A percentile compares a stretch with the other conserved stretches of the same genome.
These are phyloP conservation scores for Himantopus leucocephalus DNA, from an alignment of 2,113 vertebrate species.

Conservation along the genomic window DNA sequence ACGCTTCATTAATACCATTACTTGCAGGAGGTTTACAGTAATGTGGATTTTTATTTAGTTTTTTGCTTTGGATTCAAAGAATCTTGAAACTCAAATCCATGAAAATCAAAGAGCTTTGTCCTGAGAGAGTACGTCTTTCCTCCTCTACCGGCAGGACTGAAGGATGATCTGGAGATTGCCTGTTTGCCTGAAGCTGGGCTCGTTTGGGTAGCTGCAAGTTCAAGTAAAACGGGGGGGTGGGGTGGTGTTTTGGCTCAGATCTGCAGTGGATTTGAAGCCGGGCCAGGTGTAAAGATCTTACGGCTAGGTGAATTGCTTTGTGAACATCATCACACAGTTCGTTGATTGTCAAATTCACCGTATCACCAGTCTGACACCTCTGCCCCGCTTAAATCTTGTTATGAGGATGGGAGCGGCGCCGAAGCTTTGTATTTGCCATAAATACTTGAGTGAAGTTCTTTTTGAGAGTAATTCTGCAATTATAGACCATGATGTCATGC, in stretches of 20 bases:
- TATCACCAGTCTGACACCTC: not conserved
- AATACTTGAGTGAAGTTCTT: conserved; percentile 17
- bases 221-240: not conserved
- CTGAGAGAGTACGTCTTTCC: not conserved
- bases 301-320: conserved; percentile 1
- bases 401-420: not conserved
- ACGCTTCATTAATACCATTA: not conserved
- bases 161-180: not conserved
- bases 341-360: conserved; percentile 22
- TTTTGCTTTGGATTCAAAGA: not conserved
- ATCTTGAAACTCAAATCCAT: not conserved
- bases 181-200: not conserved
- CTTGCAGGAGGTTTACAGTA: not conserved
- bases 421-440: conserved; percentile 20
- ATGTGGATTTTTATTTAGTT: not conserved
- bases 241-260: not conserved
- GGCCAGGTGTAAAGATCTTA: not conserved
- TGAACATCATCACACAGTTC: conserved; percentile 40
- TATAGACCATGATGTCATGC: conserved; percentile 49
- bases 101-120: not conserved
- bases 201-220: not conserved
- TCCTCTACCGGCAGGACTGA: not conserved
- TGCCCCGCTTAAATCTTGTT: conserved; percentile 8
- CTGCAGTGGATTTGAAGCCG: not conserved
- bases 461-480: conserved; percentile 15